Base-by-base conservation (phyloP, 1,140 invertebrate species). In the Aphelinus certus region DNA sequence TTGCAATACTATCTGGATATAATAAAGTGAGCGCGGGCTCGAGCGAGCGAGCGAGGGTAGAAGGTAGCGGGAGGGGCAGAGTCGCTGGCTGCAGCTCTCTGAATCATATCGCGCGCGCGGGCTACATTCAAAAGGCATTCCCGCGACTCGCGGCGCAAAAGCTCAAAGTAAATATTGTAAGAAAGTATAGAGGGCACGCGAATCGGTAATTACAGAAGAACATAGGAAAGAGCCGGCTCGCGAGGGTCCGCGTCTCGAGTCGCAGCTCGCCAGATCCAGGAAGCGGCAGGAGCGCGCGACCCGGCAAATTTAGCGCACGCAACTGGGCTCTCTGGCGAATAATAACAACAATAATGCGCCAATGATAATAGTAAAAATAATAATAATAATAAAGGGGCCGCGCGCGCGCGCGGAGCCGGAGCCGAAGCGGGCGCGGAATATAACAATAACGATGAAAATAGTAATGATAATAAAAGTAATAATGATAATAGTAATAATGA, bases 361-460 rank as follows among this genome's bases (percentile, higher is more conserved):
- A 79, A 82, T 78, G 76, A 78, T 76, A 75, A 79, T 79, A 79
- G 79, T 80, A 80, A 80, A 61, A 77, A 81, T 79, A 77, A 82
- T 83, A 81, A 82, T 78, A 80, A 81, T 77, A 81, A 79, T 80
- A 82, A 79, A 75, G 77, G 80, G 26, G 26, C 26, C 26, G 26
- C 26, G 26, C 26, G 26, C 26, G 26, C 26, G 26, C 26, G 26
- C 0, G 26, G 26, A 26, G 26, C 26, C 26, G 26, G 26, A 26
- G 26, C 26, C 78, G 77, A 79, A 72, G 69, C 74, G 80, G 72
- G 73, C 81, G 77, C 81, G 81, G 80, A 82, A 80, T 76, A 83
- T 76, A 79, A 81, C 81, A 82, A 82, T 79, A 81, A 83, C 78
- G 78, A 81, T 79, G 78, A 81, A 80, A 82, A 82, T 79, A 80